These are phyloP conservation scores for Pyrrhura leucotis DNA, from an alignment of 2,797 vertebrate genomes.

Conservation along the genomic window DNA sequence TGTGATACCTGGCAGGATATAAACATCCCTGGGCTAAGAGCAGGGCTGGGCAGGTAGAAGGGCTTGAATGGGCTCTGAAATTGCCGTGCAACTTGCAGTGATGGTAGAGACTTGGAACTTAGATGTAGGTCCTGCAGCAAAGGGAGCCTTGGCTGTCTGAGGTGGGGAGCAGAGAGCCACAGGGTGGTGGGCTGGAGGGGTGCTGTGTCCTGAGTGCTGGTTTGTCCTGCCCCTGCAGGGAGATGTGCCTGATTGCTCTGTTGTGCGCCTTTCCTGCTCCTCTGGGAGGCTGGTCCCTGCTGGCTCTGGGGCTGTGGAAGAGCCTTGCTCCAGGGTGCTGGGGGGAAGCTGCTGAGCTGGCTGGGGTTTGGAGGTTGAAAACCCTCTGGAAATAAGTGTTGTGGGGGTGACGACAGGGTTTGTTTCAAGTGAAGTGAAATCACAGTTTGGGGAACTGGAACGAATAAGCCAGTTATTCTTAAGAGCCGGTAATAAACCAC, in stretches of 20 bases:
- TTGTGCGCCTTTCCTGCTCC: no score
- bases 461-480: no score
- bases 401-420: neutral
- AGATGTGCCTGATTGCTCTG: neutral
- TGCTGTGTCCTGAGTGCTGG: rapidly evolving
- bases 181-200: neutral
- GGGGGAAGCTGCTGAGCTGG: neutral
- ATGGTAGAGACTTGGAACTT: neutral
- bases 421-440: neutral
- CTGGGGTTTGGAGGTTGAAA: neutral
- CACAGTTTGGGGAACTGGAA: no score
- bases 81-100: neutral
- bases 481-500: no score
- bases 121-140: neutral
- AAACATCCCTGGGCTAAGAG: neutral
- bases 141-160: neutral
- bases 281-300: neutral
- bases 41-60: neutral
- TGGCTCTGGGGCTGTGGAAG: neutral
- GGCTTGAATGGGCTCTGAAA: neutral
- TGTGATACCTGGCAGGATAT: neutral
- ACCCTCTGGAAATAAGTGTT: neutral
- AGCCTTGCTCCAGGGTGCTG: neutral
- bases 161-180: neutral
- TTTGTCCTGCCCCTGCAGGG: neutral